Base-by-base conservation (phyloP, 2,113 vertebrate genomes). In the Vidua macroura region DNA sequence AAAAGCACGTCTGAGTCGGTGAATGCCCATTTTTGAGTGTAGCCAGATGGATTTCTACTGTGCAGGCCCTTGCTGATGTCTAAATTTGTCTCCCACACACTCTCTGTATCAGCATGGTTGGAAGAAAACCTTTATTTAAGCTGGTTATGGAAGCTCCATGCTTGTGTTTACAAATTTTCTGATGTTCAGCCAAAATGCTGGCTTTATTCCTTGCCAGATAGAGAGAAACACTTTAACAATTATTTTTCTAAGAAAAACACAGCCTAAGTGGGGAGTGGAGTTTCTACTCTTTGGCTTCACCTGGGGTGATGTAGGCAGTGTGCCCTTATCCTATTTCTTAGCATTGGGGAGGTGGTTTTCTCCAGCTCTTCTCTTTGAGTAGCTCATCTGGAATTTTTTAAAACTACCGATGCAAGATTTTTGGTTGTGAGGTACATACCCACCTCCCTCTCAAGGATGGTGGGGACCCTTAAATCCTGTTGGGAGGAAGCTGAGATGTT, bases 31-130 rank as follows among this genome's bases (percentile, higher is more conserved):
- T 97, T 95, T 78, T 96, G 93, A 96, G 93, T 88, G 83, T 51
- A 88, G 80, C 95, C 95, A 97, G 94, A 96, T 97, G 96, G 94
- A 96, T 97, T 96, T 92, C 93, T 92, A 75, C 93, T 94, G 83
- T 93, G 95, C 51, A 16, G 73, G 49, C 80, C 83, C 80, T 93
- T 93, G 92, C 88, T 96, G 90, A 92, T 95, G 73, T 97, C 94
- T 96, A 88, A 86, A 96, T 96, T 97, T 94, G 90, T 92, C 88
- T 96, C 58, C 72, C 84, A 86, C 28, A 8, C 15, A 9, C 35
- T 87, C 73, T 92, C 10, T 1, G 51, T 93, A 91, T 94, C 92
- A 92, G 87, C 62, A 73, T 64, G 74, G 64, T 90, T 95, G 84
- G 90, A 94, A 91, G 69, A 67, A 91, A 95, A 93, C 37, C 87